Base-by-base conservation (phyloP, 2,888 invertebrate species). In the Eupithecia dodoneata region DNA sequence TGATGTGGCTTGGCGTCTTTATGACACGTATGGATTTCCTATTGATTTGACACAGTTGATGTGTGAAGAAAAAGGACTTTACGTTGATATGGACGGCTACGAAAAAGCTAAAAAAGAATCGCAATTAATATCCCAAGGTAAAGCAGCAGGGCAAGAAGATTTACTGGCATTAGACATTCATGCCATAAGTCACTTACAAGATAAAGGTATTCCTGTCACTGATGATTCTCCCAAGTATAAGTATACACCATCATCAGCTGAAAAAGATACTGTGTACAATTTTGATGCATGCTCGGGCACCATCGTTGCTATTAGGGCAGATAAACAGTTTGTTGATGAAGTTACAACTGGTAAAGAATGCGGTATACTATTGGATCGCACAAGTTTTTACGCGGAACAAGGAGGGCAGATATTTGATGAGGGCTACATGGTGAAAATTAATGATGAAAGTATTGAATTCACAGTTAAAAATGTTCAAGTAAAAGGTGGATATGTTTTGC, bases 21-120 rank as follows among this genome's bases (percentile, higher is more conserved):
- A 99, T 92, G 99, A 99, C 88, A 99, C 99, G 0, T 99, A 99
- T 89, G 99, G 99, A 30, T 99, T 99, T 90, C 99, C 99, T 0
- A 97, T 99, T 74, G 99, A 99, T 96, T 96, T 99, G 81, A 99
- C 99, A 0, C 97, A 98, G 86, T 95, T 99, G 52, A 99, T 99
- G 99, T 98, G 98, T 72, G 99, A 99, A 95, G 99, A 99, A 94
- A 98, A 97, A 87, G 98, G 97, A 0, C 95, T 99, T 6, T 91
- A 93, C 75, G 97, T 99, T 81, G 98, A 99, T 90, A 97, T 98
- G 97, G 95, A 92, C 47, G 97, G 95, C n/a, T 99, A 99, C 91
- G 99, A 99, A 92, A 97, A 97, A 85, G 97, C 98, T 41, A 99
- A 98, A 90, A 98, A 98, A 89, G 97, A 97, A 89, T 99, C 99